Conservation (phyloP, 2,888 invertebrate species). For the Mythimna impura region DNA sequence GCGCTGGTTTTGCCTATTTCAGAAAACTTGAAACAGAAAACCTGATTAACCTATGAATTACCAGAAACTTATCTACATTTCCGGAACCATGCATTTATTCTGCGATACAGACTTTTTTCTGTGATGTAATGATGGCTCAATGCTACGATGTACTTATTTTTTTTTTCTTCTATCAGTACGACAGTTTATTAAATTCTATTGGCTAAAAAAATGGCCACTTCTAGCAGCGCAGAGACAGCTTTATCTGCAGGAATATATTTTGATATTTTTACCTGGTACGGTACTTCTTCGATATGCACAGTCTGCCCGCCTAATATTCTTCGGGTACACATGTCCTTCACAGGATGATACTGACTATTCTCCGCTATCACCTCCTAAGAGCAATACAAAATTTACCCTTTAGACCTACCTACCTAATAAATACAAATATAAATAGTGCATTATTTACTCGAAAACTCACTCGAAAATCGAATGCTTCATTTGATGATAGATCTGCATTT, state of each 20-base stretch:
- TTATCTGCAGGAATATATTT: background rate
- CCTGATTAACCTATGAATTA: too few species aligned
- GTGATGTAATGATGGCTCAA: too few species aligned
- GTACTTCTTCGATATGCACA: slow-evolving; percentile 17
- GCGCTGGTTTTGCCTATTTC: too few species aligned
- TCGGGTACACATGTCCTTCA: slow-evolving; percentile 14
- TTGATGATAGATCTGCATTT: background rate
- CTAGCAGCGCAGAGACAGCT: background rate
- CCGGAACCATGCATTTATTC: too few species aligned
- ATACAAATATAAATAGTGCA: background rate
- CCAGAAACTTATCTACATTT: too few species aligned
- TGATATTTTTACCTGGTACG: slow-evolving; percentile 29
- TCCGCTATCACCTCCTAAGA: slow-evolving; percentile 22
- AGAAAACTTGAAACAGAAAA: too few species aligned
- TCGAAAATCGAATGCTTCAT: slow-evolving; percentile 2
- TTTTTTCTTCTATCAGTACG: background rate
- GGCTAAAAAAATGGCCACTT: background rate
- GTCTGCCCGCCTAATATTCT: slow-evolving; percentile 24
- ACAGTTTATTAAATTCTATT: background rate
- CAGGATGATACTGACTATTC: slow-evolving; percentile 23
- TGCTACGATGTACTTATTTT: too few species aligned
- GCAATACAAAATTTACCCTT: background rate
- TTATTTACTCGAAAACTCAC: slow-evolving; percentile 9
- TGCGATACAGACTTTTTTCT: too few species aligned
- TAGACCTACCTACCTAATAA: background rate